Percentiles rank a stretch among this genome's conserved stretches.
Evolutionary conservation across 1,140 invertebrate genomes (phyloP).

Genomic region (Chelonus insularis): DNA sequence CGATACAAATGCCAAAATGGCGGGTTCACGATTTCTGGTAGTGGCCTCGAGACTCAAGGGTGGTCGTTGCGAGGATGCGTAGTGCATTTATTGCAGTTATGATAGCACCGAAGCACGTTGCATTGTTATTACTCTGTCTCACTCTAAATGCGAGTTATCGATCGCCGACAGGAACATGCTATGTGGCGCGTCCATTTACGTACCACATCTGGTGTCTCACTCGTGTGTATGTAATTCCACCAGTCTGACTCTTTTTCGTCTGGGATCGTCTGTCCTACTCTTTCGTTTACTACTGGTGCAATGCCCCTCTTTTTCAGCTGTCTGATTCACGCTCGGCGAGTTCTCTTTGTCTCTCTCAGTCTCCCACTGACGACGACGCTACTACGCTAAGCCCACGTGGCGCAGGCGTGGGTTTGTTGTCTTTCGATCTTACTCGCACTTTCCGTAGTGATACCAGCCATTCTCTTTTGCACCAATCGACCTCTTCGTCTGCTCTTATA

Average conservation of each 20-base stretch:
- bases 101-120: constrained; percentile 34
- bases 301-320: too few species aligned
- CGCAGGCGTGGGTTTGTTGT: constrained; percentile 50
- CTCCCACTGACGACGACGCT: background rate
- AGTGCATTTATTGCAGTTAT: constrained; percentile 5
- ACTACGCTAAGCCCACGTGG: constrained; percentile 37
- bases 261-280: background rate
- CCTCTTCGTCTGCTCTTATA: background rate
- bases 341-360: constrained; percentile 3
- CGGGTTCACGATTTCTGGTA: background rate
- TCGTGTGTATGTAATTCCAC: background rate
- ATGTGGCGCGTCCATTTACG: background rate
- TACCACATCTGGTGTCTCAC: background rate
- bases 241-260: constrained; percentile 15
- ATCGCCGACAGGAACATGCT: constrained; percentile 20
- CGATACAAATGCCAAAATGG: constrained; percentile 12
- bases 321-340: too few species aligned
- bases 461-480: background rate
- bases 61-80: background rate
- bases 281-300: background rate
- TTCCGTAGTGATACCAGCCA: background rate
- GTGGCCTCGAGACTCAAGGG: background rate
- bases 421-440: constrained; percentile 34
- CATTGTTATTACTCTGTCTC: constrained; percentile 43
- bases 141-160: constrained; percentile 34